These are phyloP conservation scores for Andrena haemorrhoa DNA, from an alignment of 2,888 invertebrate species.

Conservation along the genomic window DNA sequence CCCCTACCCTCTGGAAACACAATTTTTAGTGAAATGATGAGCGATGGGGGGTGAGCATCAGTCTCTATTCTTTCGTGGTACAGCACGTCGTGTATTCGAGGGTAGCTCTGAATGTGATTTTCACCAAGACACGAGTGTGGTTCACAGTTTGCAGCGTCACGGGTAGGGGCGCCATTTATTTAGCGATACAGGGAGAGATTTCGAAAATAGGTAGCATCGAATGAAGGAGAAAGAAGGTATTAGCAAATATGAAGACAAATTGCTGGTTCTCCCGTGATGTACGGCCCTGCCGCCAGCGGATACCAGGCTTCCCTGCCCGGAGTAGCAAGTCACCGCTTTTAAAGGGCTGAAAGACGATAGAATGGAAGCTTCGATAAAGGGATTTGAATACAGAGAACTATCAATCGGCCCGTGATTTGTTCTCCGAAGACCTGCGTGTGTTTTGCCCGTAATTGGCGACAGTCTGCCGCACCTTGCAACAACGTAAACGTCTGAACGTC, in stretches of 20 bases:
- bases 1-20: neutral
- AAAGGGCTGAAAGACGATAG: slow-evolving; percentile 51
- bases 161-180: neutral
- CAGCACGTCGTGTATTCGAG: no score
- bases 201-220: neutral
- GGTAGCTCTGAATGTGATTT: no score
- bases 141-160: neutral
- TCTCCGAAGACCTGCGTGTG: slow-evolving; percentile 10
- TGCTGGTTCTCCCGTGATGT: slow-evolving; percentile 6
- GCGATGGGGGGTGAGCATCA: no score
- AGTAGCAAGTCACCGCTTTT: slow-evolving; percentile 57
- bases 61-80: no score
- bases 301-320: slow-evolving; percentile 24
- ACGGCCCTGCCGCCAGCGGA: slow-evolving; percentile 28
- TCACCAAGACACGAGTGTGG: no score
- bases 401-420: slow-evolving; percentile 15
- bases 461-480: neutral
- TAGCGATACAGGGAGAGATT: neutral
- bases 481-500: neutral
- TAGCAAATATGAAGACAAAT: slow-evolving; percentile 49
- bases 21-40: neutral
- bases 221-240: slow-evolving; percentile 34
- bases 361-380: slow-evolving; percentile 42
- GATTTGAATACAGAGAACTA: slow-evolving; percentile 16
- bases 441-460: slow-evolving; percentile 33